Evolutionary conservation across 92 coral and sea anemone genomes (phyloP).

Genomic region (Zoanthus gigantus): DNA sequence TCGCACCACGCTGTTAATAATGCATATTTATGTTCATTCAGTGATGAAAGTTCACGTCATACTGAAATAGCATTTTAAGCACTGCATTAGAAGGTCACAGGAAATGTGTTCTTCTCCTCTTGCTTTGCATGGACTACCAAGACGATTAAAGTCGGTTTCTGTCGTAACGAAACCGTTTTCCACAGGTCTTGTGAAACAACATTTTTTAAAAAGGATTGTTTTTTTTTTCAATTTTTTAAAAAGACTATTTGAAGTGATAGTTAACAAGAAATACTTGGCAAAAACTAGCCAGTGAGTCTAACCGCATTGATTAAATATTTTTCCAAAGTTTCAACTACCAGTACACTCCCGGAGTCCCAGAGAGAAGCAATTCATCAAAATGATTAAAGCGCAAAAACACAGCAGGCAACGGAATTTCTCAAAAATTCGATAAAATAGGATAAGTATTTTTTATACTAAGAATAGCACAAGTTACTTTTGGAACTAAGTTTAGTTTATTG

Average conservation of each 20-base stretch:
- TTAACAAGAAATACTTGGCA: not conserved
- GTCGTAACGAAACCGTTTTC: not conserved
- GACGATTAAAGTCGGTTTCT: conserved; percentile 20
- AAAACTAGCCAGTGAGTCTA: not conserved
- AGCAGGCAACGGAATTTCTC: conserved; percentile 40
- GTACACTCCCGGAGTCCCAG: not conserved
- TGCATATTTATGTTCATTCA: conserved; percentile 11
- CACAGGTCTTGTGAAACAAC: not conserved
- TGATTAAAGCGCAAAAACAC: conserved; percentile 18
- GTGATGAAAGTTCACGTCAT: conserved; percentile 57
- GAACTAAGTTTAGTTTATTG: not conserved
- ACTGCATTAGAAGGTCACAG: conserved; percentile 50
- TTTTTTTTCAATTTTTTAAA: not conserved
- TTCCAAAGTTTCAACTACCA: too few relatives aligned
- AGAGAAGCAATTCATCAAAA: conserved; percentile 13
- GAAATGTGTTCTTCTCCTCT: not conserved
- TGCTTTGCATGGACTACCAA: not conserved
- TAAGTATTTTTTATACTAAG: not conserved
- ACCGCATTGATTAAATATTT: too few relatives aligned
- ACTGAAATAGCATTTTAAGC: conserved; percentile 71
- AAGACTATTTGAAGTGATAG: too few relatives aligned
- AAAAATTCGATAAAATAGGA: not conserved
- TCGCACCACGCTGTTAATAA: conserved; percentile 8
- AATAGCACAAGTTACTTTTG: not conserved
- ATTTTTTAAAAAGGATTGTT: not conserved